Percentiles rank a stretch among this genome's conserved stretches.
phyloP scores from a whole-genome alignment of 2,797 vertebrate genomes.

The Thunnus albacares region DNA sequence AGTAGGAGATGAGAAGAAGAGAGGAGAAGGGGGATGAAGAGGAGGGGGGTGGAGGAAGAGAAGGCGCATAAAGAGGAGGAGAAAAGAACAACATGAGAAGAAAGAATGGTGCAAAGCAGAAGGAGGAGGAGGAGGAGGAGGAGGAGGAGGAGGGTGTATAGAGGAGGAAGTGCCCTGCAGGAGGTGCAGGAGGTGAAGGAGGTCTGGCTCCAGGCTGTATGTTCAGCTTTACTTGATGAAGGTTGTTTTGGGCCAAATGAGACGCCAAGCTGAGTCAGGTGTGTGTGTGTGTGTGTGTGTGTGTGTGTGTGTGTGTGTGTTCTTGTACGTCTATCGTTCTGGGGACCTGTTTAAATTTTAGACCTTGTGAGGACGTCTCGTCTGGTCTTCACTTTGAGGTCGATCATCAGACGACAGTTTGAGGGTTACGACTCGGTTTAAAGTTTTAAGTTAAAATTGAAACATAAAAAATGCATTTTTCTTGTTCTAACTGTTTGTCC shows the following conservation, averaged over 20 bases:
- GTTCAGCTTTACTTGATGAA: slow-evolving; percentile 71
- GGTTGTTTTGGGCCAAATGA: slow-evolving; percentile 61
- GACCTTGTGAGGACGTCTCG: too few relatives aligned
- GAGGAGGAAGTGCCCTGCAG: slow-evolving; percentile 50
- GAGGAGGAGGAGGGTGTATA: slow-evolving; percentile 2
- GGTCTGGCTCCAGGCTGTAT: slow-evolving; percentile 68
- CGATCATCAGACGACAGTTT: too few relatives aligned
- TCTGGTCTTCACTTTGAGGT: too few relatives aligned
- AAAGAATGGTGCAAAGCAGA: neutral
- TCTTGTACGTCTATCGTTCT: too few relatives aligned
- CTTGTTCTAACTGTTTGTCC: too few relatives aligned
- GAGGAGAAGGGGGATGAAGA: neutral
- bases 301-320: neutral
- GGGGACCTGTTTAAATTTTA: too few relatives aligned
- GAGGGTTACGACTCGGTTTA: too few relatives aligned
- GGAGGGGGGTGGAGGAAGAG: neutral
- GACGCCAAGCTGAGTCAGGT: slow-evolving; percentile 64
- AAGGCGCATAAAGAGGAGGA: neutral
- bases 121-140: neutral
- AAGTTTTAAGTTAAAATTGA: too few relatives aligned
- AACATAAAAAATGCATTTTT: too few relatives aligned
- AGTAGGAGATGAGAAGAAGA: neutral
- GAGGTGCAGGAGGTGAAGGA: slow-evolving; percentile 54
- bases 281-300: slow-evolving; percentile 50
- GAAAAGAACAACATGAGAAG: neutral